These are phyloP conservation scores for Drosophila formosana DNA, from an alignment of 2,888 invertebrate genomes.

Conservation along the genomic window DNA sequence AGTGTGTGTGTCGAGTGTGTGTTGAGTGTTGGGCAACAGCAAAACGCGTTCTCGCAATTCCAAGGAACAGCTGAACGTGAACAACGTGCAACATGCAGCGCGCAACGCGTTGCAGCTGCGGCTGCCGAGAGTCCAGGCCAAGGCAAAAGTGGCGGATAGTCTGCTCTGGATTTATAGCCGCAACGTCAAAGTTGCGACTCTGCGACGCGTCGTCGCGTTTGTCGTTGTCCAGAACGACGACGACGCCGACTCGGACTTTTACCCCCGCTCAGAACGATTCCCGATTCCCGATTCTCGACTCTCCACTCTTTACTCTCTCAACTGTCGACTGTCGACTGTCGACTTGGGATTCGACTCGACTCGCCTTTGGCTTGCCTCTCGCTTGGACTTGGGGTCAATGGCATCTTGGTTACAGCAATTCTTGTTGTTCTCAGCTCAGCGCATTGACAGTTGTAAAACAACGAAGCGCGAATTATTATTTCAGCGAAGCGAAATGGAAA, in stretches of 20 bases:
- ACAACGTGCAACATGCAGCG: conserved; percentile 41
- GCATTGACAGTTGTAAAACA: conserved; percentile 70
- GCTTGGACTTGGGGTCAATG: conserved; percentile 52
- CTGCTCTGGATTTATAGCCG: conserved; percentile 77
- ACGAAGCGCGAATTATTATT: conserved; percentile 79
- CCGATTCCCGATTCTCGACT: conserved; percentile 7
- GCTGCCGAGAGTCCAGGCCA: conserved; percentile 64
- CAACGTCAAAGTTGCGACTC: conserved; percentile 37
- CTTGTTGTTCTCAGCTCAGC: conserved; percentile 32
- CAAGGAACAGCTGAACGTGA: conserved; percentile 67
- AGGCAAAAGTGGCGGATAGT: conserved; percentile 71
- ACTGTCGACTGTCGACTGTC: conserved; percentile 26
- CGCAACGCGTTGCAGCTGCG: conserved; percentile 24
- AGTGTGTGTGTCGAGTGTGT: conserved; percentile 28
- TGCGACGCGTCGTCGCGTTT: conserved; percentile 49
- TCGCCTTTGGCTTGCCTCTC: conserved; percentile 19
- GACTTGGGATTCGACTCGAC: conserved; percentile 25
- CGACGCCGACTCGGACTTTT: conserved; percentile 18
- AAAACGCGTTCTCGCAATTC: conserved; percentile 62
- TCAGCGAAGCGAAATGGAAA: conserved; percentile 77
- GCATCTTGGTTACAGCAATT: conserved; percentile 53
- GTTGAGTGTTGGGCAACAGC: conserved; percentile 50
- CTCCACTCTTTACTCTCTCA: conserved; percentile 8
- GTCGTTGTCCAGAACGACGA: conserved; percentile 28
- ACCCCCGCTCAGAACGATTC: conserved; percentile 42